Conservation (phyloP, 2,888 invertebrate species). For the Platycheirus rosarum region DNA sequence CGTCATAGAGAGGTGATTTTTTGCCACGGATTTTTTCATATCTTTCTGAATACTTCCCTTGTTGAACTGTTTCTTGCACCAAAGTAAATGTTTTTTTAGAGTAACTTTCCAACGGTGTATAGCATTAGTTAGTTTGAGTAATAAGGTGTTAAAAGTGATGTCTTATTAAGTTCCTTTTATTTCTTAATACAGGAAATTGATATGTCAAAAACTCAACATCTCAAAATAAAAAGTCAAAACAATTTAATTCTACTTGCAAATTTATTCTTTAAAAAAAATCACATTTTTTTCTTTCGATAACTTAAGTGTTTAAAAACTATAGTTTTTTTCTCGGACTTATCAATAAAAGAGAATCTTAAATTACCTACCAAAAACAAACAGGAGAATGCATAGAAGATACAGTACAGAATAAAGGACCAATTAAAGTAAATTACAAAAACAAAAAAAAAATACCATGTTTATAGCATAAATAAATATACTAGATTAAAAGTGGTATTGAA, state of each 20-base stretch:
- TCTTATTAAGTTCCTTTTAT: no score
- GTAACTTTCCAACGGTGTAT: no score
- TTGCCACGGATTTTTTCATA: no score
- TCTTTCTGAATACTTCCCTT: no score
- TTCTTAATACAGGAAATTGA: no score
- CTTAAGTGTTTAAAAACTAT: constrained; percentile 60
- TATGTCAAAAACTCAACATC: no score
- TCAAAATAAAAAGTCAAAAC: neutral
- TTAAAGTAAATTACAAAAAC: constrained; percentile 8
- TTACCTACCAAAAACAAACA: constrained; percentile 49
- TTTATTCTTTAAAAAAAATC: constrained; percentile 72
- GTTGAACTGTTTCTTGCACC: no score
- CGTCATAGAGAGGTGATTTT: no score
- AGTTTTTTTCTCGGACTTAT: constrained; percentile 52
- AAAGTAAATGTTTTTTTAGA: no score
- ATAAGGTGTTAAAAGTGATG: no score
- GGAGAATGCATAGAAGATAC: constrained; percentile 44
- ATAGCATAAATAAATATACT: constrained; percentile 60
- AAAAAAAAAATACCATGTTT: constrained; percentile 25
- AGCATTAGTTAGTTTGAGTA: no score
- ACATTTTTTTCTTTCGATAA: constrained; percentile 67
- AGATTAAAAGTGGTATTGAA: constrained; percentile 52
- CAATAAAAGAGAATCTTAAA: constrained; percentile 61
- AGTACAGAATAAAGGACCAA: constrained; percentile 32
- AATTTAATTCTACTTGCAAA: constrained; percentile 61